A percentile compares a stretch with the other conserved stretches of the same genome.
These are phyloP conservation scores for Cisticola juncidis DNA, from an alignment of 2,113 vertebrate genomes.

Conservation along the genomic window DNA sequence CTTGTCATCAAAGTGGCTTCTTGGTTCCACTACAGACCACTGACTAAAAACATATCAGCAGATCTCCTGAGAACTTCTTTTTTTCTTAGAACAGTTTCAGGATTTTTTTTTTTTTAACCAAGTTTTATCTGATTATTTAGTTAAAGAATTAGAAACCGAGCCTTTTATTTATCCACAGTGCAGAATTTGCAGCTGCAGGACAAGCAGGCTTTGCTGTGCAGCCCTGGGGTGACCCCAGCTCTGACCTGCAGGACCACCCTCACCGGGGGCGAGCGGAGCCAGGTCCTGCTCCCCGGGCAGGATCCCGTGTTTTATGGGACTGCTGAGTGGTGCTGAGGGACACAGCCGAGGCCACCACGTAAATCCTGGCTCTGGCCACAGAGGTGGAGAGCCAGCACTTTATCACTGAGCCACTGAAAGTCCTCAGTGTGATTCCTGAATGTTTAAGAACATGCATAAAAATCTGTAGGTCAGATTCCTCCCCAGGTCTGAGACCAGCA, in stretches of 20 bases:
- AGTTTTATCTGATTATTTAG: slow-evolving; percentile 56
- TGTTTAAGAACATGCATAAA: not conserved
- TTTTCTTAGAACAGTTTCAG: not conserved
- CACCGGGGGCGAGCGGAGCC: not conserved
- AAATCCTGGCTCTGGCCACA: not conserved
- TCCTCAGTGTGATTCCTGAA: not conserved
- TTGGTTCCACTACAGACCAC: not conserved
- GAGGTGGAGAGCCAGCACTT: not conserved
- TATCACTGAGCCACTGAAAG: not conserved
- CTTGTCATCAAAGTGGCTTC: not conserved
- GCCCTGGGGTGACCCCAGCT: slow-evolving; percentile 16
- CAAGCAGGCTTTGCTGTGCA: not conserved
- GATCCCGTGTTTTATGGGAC: slow-evolving; percentile 28
- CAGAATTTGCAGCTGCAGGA: slow-evolving; percentile 24
- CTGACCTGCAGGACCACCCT: slow-evolving; percentile 55
- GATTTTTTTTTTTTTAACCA: not conserved
- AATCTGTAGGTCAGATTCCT: not conserved
- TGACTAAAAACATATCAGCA: not conserved
- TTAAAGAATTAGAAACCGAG: slow-evolving; percentile 60
- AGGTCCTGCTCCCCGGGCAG: not conserved
- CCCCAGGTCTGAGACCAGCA: not conserved
- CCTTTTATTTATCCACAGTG: slow-evolving; percentile 30
- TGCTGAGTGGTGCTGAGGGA: not conserved
- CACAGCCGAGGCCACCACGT: not conserved
- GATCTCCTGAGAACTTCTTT: not conserved